These are phyloP conservation scores for Apteryx mantelli DNA, from an alignment of 2,113 vertebrate genomes.

Conservation along the genomic window DNA sequence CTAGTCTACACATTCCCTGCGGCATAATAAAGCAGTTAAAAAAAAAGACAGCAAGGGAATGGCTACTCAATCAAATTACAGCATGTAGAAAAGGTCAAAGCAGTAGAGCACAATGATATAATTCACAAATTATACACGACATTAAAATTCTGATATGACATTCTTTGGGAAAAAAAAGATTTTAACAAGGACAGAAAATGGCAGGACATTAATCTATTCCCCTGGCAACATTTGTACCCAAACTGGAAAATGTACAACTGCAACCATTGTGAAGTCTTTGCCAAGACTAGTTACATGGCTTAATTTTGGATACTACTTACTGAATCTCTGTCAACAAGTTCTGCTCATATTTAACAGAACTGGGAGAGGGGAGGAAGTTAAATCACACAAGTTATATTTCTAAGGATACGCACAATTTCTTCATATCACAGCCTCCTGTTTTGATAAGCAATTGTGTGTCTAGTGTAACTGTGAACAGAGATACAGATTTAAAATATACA, in stretches of 20 bases:
- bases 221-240: constrained; percentile 47
- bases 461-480: neutral
- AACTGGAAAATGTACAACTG: constrained; percentile 49
- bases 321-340: neutral
- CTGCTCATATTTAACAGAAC: neutral
- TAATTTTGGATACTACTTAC: neutral
- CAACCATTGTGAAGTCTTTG: constrained; percentile 10
- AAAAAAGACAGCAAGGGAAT: constrained; percentile 41
- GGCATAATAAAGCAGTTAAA: constrained; percentile 71
- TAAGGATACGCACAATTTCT: neutral
- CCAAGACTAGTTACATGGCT: neutral
- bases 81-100: constrained; percentile 77
- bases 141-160: constrained; percentile 72
- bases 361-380: neutral
- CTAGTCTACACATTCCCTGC: constrained; percentile 33
- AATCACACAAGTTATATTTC: neutral
- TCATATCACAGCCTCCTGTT: neutral
- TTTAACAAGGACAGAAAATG: constrained; percentile 63
- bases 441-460: neutral
- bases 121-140: constrained; percentile 75
- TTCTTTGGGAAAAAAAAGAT: constrained; percentile 58
- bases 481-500: neutral
- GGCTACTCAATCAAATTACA: constrained; percentile 75
- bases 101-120: constrained; percentile 70
- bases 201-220: constrained; percentile 57